Evolutionary conservation across 2,113 vertebrate genomes (phyloP), one percentile per base, ranked within the genome.

Genomic region (Microtus ochrogaster): DNA sequence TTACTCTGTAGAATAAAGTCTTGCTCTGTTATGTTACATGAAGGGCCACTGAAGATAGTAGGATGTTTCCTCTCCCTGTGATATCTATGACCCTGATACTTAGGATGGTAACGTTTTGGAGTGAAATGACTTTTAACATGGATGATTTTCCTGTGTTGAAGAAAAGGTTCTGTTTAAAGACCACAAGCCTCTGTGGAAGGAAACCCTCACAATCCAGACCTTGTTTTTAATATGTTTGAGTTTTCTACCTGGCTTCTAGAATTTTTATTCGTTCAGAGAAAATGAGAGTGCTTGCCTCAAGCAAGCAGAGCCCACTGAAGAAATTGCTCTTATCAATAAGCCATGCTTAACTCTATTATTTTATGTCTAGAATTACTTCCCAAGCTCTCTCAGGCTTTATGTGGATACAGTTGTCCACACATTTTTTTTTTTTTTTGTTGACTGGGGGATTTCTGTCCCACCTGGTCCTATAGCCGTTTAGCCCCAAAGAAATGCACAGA

Each of bases 11-110:
- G 70, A 79, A 85, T 52, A 65, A 44, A 33, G 9, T 63, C 30
- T 36, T 44, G 3, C 6, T 77, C 0, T 17, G 0, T 68, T 7
- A 28, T 4, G 14, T 1, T 41, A 83, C 49, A 16, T 26, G 33
- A 79, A 13, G 21, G 36, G 1, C 21, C 12, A 1, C 61, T 76
- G 4, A 0, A 21, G 28, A 44, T 52, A 44, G 63, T 36, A 2
- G 17, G 79, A 14, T 0, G 6, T 11, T 5, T 49, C 7, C n/a
- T 10, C 1, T 22, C 2, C 44, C 0, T 4, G 58, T 88, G 33
- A 21, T 88, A 61, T 63, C 12, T 63, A n/a, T 44, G 79, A n/a
- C 7, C 12, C 26, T 90, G 3, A 1, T 79, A 70, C 33, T 79
- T 3, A 58, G 14, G 52, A 39, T 63, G 49, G 16, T 16, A 73